phyloP scores from a whole-genome alignment of 2,113 vertebrate genomes.

The Salvelinus fontinalis region DNA sequence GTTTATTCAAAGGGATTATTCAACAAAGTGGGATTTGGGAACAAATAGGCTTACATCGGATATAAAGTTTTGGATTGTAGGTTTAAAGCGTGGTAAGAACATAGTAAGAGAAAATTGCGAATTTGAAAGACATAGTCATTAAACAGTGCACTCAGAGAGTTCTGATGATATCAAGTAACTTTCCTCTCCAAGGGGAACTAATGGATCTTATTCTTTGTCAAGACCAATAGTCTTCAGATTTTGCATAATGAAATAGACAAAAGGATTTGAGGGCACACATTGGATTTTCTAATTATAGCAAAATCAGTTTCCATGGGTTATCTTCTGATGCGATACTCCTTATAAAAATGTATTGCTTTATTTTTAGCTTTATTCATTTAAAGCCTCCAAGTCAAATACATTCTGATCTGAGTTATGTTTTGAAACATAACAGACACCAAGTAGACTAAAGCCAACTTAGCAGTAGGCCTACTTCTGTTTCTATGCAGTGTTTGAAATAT shows the following conservation, averaged over 20 bases:
- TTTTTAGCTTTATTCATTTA: too few relatives aligned
- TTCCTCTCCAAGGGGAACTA: too few relatives aligned
- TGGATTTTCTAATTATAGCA: slow-evolving; percentile 66
- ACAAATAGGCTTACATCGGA: slow-evolving; percentile 12
- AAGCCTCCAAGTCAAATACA: too few relatives aligned
- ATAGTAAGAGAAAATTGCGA: slow-evolving; percentile 38
- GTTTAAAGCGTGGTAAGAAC: slow-evolving; percentile 49
- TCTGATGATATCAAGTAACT: too few relatives aligned
- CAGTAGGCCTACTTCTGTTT: too few relatives aligned
- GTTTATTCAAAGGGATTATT: slow-evolving; percentile 60
- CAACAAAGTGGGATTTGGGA: slow-evolving; percentile 25
- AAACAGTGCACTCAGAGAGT: too few relatives aligned
- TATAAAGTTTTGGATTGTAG: slow-evolving; percentile 49
- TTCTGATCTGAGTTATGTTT: too few relatives aligned
- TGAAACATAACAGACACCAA: too few relatives aligned
- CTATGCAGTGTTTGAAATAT: too few relatives aligned
- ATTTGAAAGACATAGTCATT: slow-evolving; percentile 43
- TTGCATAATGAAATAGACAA: slow-evolving; percentile 62
- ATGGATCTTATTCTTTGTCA: slow-evolving; percentile 13
- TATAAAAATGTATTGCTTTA: too few relatives aligned
- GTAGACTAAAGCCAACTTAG: too few relatives aligned
- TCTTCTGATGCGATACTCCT: slow-evolving; percentile 29
- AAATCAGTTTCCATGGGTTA: slow-evolving; percentile 68
- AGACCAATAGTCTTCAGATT: slow-evolving; percentile 64
- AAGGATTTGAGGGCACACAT: slow-evolving; percentile 62